phyloP scores from a whole-genome alignment of 1,140 invertebrate species.

The Mylabris phalerata region DNA sequence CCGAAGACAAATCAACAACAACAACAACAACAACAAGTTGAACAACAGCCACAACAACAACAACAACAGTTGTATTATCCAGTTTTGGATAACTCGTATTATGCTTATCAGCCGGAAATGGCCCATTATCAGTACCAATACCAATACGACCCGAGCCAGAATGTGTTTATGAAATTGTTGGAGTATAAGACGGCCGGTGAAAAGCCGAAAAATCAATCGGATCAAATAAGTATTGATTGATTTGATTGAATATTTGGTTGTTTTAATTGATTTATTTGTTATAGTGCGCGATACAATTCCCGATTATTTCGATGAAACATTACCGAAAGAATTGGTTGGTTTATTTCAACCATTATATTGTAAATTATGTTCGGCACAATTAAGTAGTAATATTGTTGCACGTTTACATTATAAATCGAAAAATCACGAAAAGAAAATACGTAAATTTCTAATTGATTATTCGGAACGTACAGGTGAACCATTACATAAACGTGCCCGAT shows the following conservation, averaged over 20 bases:
- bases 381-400: constrained; percentile 41
- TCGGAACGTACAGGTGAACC: constrained; percentile 32
- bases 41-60: neutral
- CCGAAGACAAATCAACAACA: constrained; percentile 4
- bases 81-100: constrained; percentile 10
- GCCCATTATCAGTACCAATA: constrained; percentile 2
- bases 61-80: too few species aligned
- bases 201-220: neutral
- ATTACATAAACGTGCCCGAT: constrained; percentile 30
- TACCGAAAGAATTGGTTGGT: constrained; percentile 42
- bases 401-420: constrained; percentile 46
- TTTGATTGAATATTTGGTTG: neutral
- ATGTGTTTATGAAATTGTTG: constrained; percentile 18
- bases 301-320: constrained; percentile 24
- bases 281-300: constrained; percentile 16
- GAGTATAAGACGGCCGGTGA: neutral
- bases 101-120: constrained; percentile 3
- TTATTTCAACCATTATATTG: constrained; percentile 43
- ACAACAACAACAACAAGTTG: neutral
- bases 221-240: constrained; percentile 20
- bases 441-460: constrained; percentile 40
- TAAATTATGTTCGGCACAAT: constrained; percentile 40
- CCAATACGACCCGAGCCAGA: constrained; percentile 1
- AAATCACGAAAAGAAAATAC: constrained; percentile 44
- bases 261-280: too few species aligned